These are phyloP conservation scores for Blomia tropicalis DNA, from an alignment of 2,888 invertebrate genomes.

Conservation along the genomic window DNA sequence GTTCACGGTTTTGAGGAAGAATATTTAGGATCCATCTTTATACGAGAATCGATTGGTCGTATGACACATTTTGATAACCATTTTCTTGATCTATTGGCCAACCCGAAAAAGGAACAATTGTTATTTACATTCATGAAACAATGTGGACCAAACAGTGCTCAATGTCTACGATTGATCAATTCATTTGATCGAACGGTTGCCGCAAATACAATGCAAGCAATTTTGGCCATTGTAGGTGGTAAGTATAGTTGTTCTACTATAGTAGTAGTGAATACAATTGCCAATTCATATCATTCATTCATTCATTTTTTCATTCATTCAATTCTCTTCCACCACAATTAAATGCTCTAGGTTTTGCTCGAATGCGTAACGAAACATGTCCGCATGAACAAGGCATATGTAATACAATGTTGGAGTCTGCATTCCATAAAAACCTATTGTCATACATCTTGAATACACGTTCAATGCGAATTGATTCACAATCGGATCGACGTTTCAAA, in stretches of 20 bases:
- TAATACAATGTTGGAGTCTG: slow-evolving; percentile 1
- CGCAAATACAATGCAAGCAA: slow-evolving; percentile 17
- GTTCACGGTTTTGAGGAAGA: slow-evolving; percentile 27
- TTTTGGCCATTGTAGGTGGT: slow-evolving; percentile 14
- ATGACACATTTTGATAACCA: slow-evolving; percentile 14
- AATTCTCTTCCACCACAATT: slow-evolving; percentile 6
- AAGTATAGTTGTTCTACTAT: neutral
- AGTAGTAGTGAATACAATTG: neutral
- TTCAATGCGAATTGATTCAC: slow-evolving; percentile 18
- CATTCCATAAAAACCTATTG: neutral
- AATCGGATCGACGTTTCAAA: neutral
- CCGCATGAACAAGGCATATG: slow-evolving; percentile 13
- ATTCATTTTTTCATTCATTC: too few relatives aligned
- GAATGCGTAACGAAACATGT: slow-evolving; percentile 16
- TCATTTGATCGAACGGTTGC: slow-evolving; percentile 6
- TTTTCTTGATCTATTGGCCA: slow-evolving; percentile 10
- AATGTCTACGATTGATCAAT: slow-evolving; percentile 12
- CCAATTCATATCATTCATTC: neutral
- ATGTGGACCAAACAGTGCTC: slow-evolving; percentile 5
- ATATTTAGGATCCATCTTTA: slow-evolving; percentile 24
- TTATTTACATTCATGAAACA: slow-evolving; percentile 3
- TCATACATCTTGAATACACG: slow-evolving; percentile 8
- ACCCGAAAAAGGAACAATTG: neutral
- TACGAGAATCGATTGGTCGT: slow-evolving; percentile 15
- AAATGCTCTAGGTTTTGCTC: slow-evolving; percentile 7